Evolutionary conservation across 1,140 invertebrate genomes (phyloP), one percentile per base, ranked within the genome.

Genomic region (Zelostemma sp.): DNA sequence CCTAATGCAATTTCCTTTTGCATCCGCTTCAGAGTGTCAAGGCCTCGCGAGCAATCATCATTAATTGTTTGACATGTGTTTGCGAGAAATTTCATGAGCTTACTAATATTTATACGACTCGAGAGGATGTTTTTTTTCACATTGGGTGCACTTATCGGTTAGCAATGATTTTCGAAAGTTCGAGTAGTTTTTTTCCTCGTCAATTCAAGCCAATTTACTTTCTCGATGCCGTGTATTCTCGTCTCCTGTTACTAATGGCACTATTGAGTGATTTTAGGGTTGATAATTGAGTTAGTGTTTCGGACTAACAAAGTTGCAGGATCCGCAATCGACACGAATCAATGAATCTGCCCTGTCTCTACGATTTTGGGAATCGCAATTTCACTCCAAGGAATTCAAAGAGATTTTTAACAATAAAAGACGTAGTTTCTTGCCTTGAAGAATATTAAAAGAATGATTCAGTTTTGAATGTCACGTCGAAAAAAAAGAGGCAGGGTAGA

Each of bases 181-280:
- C 3, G 21, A 25, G 3, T 3, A 25, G 8, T 25, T 25, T 25
- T 25, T 25, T 25, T 25, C 8, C 57, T 19, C 60, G 53, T 57
- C 64, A 14, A 12, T 35, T n/a, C n/a, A n/a, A n/a, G n/a, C n/a
- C n/a, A n/a, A n/a, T n/a, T 48, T 50, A 55, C 55, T 54, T 50
- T 68, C 21, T 69, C 69, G 53, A 68, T 51, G 64, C 59, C 31
- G 59, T 73, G 53, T 12, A 38, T 77, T 57, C 72, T 74, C 63
- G 69, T 82, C 74, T 67, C 71, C 72, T 84, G 78, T 81, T 78
- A 82, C 81, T 83, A 82, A 83, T 83, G 63, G 80, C 77, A 79
- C 59, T 80, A 71, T 84, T 83, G 59, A 83, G 81, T 85, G 81
- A 84, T 84, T 84, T 83, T 84, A 84, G 81, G 77, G 72, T 73